Base-by-base conservation (phyloP, 1,140 invertebrate species). In the Nebria ingens region DNA sequence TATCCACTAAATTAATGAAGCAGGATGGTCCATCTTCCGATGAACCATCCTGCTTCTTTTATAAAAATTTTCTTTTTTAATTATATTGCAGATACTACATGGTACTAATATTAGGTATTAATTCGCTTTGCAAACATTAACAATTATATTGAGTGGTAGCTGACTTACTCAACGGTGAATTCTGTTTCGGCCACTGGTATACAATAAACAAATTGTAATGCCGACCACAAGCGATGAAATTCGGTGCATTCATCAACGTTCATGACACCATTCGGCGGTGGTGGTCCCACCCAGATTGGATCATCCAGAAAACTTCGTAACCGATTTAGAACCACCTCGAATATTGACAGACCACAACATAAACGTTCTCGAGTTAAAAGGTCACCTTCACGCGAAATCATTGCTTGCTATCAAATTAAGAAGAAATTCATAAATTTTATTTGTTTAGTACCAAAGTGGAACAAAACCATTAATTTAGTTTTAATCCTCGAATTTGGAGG, bases 321-420 rank as follows among this genome's bases (percentile, higher is more conserved):
- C 59, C 93, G 78, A 55, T 86, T 89, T 42, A 97, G 74, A 51
- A 98, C 90, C 1, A 95, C 91, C 72, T 97, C 93, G 77, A 99
- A 99, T 67, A 99, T 93, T 20, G 94, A 97, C 23, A 99, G 74
- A n/a, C 97, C 97, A 74, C 96, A 98, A 70, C 97, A 99, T 1
- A 99, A 80, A 1, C 97, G 80, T 76, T 99, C 97, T 61, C 94
- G 82, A 9, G 97, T 99, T 57, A 99, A 73, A 19, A 99, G 74
- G 75, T 99, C 96, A 17, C 93, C 94, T 74, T 99, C 96, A 49
- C 87, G 78, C 0, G 93, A 89, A 60, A 96, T 89, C 77, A 87
- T 82, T 3, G 87, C 84, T 90, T 97, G 92, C 87, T 91, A 68
- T 21, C n/a, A n/a, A n/a, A n/a, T n/a, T n/a, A 74, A 73, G n/a